Evolutionary conservation across 2,113 vertebrate species (phyloP), one percentile per base, ranked within the genome.

Genomic region (Ophthalmolycus amberensis): DNA sequence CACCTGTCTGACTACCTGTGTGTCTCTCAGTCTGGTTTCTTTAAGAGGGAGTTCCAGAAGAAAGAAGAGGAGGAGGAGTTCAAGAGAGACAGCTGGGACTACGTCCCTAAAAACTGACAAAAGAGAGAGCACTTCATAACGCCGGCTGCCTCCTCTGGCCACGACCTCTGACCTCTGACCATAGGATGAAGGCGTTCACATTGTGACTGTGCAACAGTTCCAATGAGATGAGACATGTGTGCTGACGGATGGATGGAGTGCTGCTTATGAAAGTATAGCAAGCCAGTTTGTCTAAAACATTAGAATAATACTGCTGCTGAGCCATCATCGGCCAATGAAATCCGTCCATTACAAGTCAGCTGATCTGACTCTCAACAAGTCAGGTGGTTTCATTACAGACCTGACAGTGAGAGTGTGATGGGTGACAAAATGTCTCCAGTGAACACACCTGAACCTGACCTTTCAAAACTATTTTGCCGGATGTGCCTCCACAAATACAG

Each of bases 31-130:
- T 89, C 91, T 63, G 98, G 97, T 48, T 99, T 99, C 96, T 99
- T 99, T 82, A 96, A 97, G 95, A 95, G 98, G 87, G 92, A 91
- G n/a, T 94, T 96, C 66, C 94, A 95, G 88, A 83, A 91, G 12
- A 86, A 93, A 8, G 83, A 88, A 8, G 83, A 88, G 63, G 75
- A 89, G 90, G 95, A 97, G 59, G 85, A 89, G 64, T 93, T 94
- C n/a, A 93, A 85, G 73, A 95, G 96, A 90, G 92, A 96, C 79
- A 98, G 97, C 87, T 98, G 97, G 97, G 97, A 96, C 89, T 97
- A 97, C 20, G 94, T 97, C 85, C 95, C 92, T 37, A 96, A 94
- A 65, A 79, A 90, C 37, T n/a, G 86, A 95, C 40, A 94, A 93
- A 52, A 90, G 92, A 63, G 93, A 97, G 71, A 95, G 94, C 70